Percentiles rank a stretch among this genome's conserved stretches.
phyloP scores from a whole-genome alignment of 2,113 vertebrate species.

The Gavia stellata region DNA sequence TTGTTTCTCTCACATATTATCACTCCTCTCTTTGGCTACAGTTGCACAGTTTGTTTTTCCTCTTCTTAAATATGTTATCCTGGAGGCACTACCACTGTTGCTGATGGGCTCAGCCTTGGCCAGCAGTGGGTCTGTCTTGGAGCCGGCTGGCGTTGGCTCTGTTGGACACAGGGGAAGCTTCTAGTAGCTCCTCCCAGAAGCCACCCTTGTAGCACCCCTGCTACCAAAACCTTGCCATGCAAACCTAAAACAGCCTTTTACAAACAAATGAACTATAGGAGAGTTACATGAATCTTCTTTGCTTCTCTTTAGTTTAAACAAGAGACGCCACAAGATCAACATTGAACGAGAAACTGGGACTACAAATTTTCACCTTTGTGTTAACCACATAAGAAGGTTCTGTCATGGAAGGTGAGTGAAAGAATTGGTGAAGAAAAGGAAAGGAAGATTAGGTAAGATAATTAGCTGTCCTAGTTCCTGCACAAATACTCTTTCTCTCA shows the following conservation, averaged over 20 bases:
- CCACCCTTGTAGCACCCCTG: too few relatives aligned
- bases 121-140: too few relatives aligned
- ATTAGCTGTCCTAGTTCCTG: neutral
- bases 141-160: too few relatives aligned
- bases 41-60: too few relatives aligned
- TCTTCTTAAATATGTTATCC: too few relatives aligned
- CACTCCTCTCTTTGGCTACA: too few relatives aligned
- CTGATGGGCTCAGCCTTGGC: too few relatives aligned
- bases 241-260: neutral
- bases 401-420: neutral
- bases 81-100: too few relatives aligned
- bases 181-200: too few relatives aligned
- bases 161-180: too few relatives aligned
- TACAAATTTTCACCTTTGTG: neutral
- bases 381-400: neutral
- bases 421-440: neutral
- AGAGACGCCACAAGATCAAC: neutral
- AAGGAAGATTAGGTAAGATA: neutral
- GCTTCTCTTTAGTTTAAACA: neutral
- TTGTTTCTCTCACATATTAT: too few relatives aligned
- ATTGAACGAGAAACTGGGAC: neutral
- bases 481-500: neutral
- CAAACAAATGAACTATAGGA: neutral
- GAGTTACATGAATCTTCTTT: neutral
- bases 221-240: too few relatives aligned